Evolutionary conservation across 2,888 invertebrate genomes (phyloP), one percentile per base, ranked within the genome.

Genomic region (Lacanobia oleracea): DNA sequence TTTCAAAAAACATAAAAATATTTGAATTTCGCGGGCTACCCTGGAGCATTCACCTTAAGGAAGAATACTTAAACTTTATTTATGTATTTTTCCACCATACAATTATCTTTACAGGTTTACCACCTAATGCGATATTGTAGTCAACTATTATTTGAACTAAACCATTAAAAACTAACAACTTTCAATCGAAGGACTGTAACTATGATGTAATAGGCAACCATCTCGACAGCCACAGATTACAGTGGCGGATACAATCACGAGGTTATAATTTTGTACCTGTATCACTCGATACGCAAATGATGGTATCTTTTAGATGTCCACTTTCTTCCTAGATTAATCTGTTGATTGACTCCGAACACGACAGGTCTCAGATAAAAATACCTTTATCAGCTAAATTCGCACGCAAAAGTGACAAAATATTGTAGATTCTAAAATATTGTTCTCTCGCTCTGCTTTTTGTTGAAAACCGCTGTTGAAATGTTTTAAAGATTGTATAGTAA

Each of bases 271-370:
- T 14, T 18, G 45, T 40, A 18, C 3, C 14, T 43, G 0, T 48
- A 45, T 50, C 33, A 50, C 53, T 60, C 18, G 40, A 73, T 40
- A 75, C 40, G 45, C 27, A 65, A 66, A 40, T 18, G 21, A 53
- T 27, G 62, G 0, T 71, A 61, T 73, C 65, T 73, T 18, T 45
- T 6, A 51, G 8, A 43, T 18, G 6, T 43, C 6, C 21, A 18
- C 75, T 63, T 69, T 69, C 75, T 75, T 53, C 69, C 48, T n/a
- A 23, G 53, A 53, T 37, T 59, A 23, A 70, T 77, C 71, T 54
- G 0, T 53, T 70, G 75, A 75, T 75, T 70, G 77, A 77, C 77
- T 77, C 50, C 27, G 12, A 70, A 77, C 75, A 69, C 16, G 76
- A 63, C 59, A 70, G 14, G n/a, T 51, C 3, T 18, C 21, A 45